Conservation (phyloP, 2,113 vertebrate species). For the Gymnocephalus cernua region DNA sequence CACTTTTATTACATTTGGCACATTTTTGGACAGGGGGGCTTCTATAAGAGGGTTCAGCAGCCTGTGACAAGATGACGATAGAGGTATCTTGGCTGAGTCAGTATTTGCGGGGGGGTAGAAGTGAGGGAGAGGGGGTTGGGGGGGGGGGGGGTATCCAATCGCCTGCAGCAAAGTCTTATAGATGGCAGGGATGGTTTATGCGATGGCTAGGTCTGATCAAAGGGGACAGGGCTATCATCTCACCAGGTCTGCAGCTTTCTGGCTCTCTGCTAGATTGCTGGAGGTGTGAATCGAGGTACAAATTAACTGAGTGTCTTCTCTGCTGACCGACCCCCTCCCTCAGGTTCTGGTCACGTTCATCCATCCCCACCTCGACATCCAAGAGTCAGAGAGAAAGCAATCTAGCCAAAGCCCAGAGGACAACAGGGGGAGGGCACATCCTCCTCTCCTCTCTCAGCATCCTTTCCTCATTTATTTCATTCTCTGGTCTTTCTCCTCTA, state of each 20-base stretch:
- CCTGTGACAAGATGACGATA: slow-evolving; percentile 42
- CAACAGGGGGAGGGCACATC: slow-evolving; percentile 25
- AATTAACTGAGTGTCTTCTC: slow-evolving; percentile 64
- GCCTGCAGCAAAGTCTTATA: slow-evolving; percentile 51
- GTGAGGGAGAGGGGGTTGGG: neutral
- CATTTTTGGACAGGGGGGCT: slow-evolving; percentile 60
- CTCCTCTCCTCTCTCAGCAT: slow-evolving; percentile 45
- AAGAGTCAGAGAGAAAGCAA: slow-evolving; percentile 58
- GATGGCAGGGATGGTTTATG: slow-evolving; percentile 52
- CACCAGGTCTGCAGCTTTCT: slow-evolving; percentile 45
- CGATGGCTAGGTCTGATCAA: slow-evolving; percentile 55
- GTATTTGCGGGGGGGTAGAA: slow-evolving; percentile 13
- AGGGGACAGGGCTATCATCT: slow-evolving; percentile 58
- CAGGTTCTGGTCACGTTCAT: slow-evolving; percentile 17
- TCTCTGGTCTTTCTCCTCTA: slow-evolving; percentile 33
- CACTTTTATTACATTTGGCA: slow-evolving; percentile 71
- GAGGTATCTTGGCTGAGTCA: slow-evolving; percentile 49
- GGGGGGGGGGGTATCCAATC: slow-evolving; percentile 25
- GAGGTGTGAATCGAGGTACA: slow-evolving; percentile 70
- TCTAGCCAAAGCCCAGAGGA: slow-evolving; percentile 64
- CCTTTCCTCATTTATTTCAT: slow-evolving; percentile 58
- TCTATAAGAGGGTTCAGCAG: slow-evolving; percentile 53
- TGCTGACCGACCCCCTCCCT: slow-evolving; percentile 12
- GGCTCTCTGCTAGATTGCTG: slow-evolving; percentile 60
- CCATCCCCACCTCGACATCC: slow-evolving; percentile 29